Evolutionary conservation across 2,797 vertebrate species (phyloP).

Genomic region (Hirundo rustica): DNA sequence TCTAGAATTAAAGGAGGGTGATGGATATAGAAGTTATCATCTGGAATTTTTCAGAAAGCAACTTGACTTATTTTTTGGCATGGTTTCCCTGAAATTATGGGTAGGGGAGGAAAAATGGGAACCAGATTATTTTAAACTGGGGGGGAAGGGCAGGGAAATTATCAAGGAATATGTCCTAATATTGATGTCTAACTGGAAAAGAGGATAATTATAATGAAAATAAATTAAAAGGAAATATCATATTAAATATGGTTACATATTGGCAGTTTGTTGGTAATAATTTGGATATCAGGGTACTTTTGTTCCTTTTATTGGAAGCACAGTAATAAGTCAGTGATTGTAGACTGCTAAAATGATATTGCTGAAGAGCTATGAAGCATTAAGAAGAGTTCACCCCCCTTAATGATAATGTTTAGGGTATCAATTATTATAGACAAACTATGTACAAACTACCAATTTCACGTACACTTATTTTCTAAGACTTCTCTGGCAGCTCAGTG

Average conservation of each 20-base stretch:
- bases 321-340: background rate
- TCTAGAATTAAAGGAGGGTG: background rate
- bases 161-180: background rate
- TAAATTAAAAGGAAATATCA: background rate
- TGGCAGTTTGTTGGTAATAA: background rate
- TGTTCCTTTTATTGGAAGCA: background rate
- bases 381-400: background rate
- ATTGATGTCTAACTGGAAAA: background rate
- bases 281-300: background rate
- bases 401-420: background rate
- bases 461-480: background rate
- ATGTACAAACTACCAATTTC: background rate
- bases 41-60: background rate
- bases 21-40: background rate
- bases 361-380: background rate
- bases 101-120: fast-evolving
- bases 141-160: fast-evolving
- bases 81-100: background rate
- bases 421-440: background rate
- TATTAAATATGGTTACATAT: background rate
- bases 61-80: background rate
- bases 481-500: background rate
- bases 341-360: background rate
- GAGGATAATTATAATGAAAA: background rate
- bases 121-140: background rate